phyloP scores from a whole-genome alignment of 2,888 invertebrate genomes.

The Tetropium fuscum region DNA sequence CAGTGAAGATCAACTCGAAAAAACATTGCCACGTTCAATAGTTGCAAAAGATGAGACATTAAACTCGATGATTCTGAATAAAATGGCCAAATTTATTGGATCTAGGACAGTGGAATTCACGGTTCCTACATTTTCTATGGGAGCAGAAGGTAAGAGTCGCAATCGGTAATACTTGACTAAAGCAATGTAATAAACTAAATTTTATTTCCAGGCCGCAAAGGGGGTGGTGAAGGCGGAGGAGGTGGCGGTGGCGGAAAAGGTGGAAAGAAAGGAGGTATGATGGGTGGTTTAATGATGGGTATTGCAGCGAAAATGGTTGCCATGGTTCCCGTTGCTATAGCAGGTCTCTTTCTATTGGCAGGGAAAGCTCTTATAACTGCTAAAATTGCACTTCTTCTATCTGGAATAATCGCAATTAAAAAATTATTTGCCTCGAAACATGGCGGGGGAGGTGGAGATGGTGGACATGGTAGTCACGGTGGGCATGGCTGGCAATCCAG shows the following conservation, averaged over 20 bases:
- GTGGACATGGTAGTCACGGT: constrained; percentile 55
- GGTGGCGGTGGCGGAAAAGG: constrained; percentile 69
- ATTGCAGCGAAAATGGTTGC: constrained; percentile 87
- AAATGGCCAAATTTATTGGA: constrained; percentile 78
- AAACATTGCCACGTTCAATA: constrained; percentile 74
- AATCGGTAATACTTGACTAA: background rate
- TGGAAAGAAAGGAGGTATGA: constrained; percentile 72
- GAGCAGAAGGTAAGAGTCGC: constrained; percentile 48
- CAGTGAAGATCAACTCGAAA: constrained; percentile 78
- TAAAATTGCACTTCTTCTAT: constrained; percentile 83
- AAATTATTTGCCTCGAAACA: constrained; percentile 80
- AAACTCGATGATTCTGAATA: constrained; percentile 77
- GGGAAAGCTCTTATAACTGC: constrained; percentile 87
- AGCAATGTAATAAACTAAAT: background rate
- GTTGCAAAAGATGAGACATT: constrained; percentile 77
- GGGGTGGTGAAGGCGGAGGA: constrained; percentile 69
- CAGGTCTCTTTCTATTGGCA: constrained; percentile 83
- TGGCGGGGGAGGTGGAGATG: constrained; percentile 66
- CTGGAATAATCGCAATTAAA: constrained; percentile 86
- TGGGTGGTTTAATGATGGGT: constrained; percentile 93
- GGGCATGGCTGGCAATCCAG: constrained; percentile 56
- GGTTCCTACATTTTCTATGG: constrained; percentile 75
- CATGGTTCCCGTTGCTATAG: constrained; percentile 83
- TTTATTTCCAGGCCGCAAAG: constrained; percentile 66
- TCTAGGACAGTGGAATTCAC: constrained; percentile 82